Conservation (phyloP, 35 echinoderm and acorn worm genomes). For the Holothuria glaberrima region DNA sequence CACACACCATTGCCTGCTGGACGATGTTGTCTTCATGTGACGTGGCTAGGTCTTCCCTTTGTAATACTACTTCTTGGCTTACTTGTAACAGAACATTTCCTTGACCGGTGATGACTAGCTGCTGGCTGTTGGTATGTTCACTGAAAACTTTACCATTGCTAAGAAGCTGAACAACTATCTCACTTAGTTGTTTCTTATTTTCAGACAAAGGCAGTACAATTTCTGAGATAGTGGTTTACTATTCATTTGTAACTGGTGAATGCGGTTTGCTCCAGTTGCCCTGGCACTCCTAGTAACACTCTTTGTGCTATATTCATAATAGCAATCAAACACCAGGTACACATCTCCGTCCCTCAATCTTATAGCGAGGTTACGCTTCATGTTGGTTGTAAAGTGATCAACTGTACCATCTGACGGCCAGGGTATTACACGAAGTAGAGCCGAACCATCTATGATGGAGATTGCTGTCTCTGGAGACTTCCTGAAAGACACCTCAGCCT, state of each 20-base stretch:
- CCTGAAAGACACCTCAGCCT: slow-evolving; percentile 39
- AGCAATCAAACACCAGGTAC: slow-evolving; percentile 64
- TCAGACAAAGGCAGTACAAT: too few species aligned
- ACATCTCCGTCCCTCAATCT: slow-evolving; percentile 37
- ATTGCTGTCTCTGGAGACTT: not conserved
- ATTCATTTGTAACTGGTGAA: too few species aligned
- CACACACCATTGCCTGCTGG: slow-evolving; percentile 51
- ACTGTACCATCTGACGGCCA: slow-evolving; percentile 62
- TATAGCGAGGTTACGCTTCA: slow-evolving; percentile 37
- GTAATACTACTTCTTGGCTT: not conserved
- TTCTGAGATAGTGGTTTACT: too few species aligned
- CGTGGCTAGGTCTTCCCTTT: slow-evolving; percentile 1
- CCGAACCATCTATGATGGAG: slow-evolving; percentile 70
- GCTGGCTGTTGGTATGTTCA: slow-evolving; percentile 15
- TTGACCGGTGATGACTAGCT: slow-evolving; percentile 54
- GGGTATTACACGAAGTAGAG: slow-evolving; percentile 42
- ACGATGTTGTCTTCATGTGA: slow-evolving; percentile 68
- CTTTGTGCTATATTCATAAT: slow-evolving; percentile 67
- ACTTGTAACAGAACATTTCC: not conserved
- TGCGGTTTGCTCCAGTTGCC: slow-evolving; percentile 10
- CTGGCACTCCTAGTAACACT: slow-evolving; percentile 52
- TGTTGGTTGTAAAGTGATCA: slow-evolving; percentile 47
- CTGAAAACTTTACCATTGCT: not conserved
- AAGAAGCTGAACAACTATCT: not conserved
- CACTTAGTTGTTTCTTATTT: too few species aligned